phyloP scores from a whole-genome alignment of 2,113 vertebrate genomes.

The Notothenia coriiceps region DNA sequence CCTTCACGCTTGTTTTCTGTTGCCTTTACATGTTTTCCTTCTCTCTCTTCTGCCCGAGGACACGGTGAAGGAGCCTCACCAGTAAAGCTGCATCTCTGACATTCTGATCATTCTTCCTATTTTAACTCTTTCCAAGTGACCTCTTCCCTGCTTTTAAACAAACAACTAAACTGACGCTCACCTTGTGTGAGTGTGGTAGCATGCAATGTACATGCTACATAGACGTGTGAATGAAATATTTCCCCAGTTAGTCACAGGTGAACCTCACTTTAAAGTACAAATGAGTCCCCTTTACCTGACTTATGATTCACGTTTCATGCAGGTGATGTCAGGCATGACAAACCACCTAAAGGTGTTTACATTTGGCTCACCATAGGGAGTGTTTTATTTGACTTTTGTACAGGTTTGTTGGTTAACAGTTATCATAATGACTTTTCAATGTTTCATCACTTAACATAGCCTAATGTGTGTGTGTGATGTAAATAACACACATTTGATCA shows the following conservation, averaged over 20 bases:
- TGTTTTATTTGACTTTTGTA: constrained; percentile 5
- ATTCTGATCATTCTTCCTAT: constrained; percentile 80
- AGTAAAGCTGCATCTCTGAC: constrained; percentile 68
- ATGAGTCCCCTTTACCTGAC: constrained; percentile 26
- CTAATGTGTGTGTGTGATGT: not conserved
- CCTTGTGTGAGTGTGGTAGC: not conserved
- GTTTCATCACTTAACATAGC: not conserved
- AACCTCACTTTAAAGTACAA: not conserved
- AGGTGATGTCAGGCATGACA: constrained; percentile 7
- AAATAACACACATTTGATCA: not conserved
- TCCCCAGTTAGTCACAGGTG: constrained; percentile 54
- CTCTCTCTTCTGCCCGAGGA: constrained; percentile 39
- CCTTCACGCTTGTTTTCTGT: not conserved
- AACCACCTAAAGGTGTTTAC: constrained; percentile 27
- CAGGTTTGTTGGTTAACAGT: too few species aligned
- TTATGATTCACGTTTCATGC: not conserved
- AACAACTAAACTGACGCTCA: not conserved
- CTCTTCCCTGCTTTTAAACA: constrained; percentile 51
- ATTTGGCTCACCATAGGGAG: not conserved
- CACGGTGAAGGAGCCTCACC: constrained; percentile 39
- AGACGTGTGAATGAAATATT: constrained; percentile 49
- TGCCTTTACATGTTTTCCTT: too few species aligned
- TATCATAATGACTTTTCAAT: not conserved
- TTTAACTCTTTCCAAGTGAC: constrained; percentile 66
- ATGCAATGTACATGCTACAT: not conserved